Conservation (phyloP, 2,888 invertebrate species). For the Drosophila greeni region DNA sequence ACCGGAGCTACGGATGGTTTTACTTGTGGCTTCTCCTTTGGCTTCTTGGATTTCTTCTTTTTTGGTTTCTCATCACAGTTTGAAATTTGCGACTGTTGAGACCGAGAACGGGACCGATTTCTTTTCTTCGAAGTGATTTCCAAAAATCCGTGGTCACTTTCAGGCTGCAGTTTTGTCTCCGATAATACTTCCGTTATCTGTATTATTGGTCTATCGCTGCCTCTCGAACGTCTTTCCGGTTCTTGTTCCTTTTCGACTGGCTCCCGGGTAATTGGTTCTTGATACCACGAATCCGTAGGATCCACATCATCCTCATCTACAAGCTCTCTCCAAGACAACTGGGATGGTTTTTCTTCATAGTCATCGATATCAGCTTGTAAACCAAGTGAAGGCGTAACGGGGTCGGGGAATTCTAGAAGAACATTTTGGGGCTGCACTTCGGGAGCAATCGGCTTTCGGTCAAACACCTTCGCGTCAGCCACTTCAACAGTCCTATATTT, state of each 20-base stretch:
- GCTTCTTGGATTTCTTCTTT: constrained; percentile 76
- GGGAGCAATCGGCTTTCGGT: background rate
- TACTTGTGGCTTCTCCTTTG: constrained; percentile 35
- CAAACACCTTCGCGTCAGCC: background rate
- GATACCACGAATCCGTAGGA: constrained; percentile 39
- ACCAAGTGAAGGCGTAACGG: constrained; percentile 39
- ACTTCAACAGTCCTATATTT: constrained; percentile 50
- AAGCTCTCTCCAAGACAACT: constrained; percentile 68
- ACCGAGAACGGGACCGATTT: constrained; percentile 80
- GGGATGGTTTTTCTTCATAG: constrained; percentile 32
- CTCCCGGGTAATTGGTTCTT: constrained; percentile 5
- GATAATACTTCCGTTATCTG: constrained; percentile 58
- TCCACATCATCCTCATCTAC: constrained; percentile 67
- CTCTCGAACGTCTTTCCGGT: constrained; percentile 60
- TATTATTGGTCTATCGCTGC: constrained; percentile 63
- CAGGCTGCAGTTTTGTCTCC: constrained; percentile 22
- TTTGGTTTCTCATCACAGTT: constrained; percentile 77
- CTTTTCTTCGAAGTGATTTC: constrained; percentile 80
- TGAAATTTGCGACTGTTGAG: constrained; percentile 75
- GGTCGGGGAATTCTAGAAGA: constrained; percentile 55
- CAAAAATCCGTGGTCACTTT: constrained; percentile 79
- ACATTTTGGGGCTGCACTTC: constrained; percentile 10
- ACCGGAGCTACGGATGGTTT: constrained; percentile 7
- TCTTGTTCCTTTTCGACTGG: background rate
- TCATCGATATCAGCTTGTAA: constrained; percentile 16